Evolutionary conservation across 2,888 invertebrate species (phyloP), one percentile per base, ranked within the genome.

Genomic region (Drosophila mimica): DNA sequence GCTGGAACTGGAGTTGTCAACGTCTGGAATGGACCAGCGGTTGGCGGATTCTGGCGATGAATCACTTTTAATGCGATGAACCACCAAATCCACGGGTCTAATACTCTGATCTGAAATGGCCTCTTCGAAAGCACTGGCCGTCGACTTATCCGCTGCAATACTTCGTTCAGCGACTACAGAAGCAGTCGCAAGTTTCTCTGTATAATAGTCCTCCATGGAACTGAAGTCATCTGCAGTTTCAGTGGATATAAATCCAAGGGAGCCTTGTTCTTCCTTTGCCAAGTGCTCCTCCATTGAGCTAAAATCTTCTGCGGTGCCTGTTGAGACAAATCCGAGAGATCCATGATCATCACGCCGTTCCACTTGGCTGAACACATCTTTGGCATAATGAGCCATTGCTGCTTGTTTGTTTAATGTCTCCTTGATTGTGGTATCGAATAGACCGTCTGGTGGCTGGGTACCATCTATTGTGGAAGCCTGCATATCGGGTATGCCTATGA

Each of bases 1-100:
- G 20, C 97, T 97, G 17, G 97, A 97, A 93, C 97, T 97, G 0
- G 97, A 97, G 93, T 96, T 96, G 92, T 98, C 97, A 31, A 96
- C 94, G 85, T 97, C 97, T 31, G 96, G 95, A 43, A 96, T 96
- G 0, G 97, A 97, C 89, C 96, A 95, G 58, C 97, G 94, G 79
- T 96, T 96, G 3, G 93, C 93, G 48, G 94, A 88, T 20, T 89
- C 85, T 28, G 94, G 93, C 43, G 94, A 91, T 74, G 94, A 94
- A 28, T 94, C 94, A 13, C 81, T 76, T 73, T 91, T 91, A 4
- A 90, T 76, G 20, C 92, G 85, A 76, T 91, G 92, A 2, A 91
- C 83, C 0, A 93, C 91, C 11, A 90, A 85, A 33, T 91, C 90
- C 0, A 91, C 78, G 7, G 92, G 88, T 25, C 83, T 91, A 25